Conservation (phyloP, 1,140 invertebrate species). For the Bilobella aurantiaca region DNA sequence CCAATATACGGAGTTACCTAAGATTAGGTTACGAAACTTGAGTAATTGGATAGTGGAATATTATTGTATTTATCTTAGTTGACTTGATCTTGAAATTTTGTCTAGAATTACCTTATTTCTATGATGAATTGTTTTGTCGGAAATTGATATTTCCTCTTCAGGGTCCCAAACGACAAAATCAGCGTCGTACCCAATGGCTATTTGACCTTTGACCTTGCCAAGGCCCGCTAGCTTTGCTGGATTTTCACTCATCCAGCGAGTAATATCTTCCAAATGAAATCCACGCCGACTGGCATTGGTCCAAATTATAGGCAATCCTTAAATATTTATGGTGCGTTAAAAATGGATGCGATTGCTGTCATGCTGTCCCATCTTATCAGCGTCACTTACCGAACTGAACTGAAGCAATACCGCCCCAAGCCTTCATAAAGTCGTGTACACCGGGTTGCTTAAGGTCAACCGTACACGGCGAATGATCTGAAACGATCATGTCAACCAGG, state of each 20-base stretch:
- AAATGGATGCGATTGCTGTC: constrained; percentile 18
- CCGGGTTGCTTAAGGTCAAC: constrained; percentile 50
- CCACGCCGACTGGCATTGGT: constrained; percentile 46
- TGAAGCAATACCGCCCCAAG: constrained; percentile 58
- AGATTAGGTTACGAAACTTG: no score
- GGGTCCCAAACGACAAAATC: constrained; percentile 63
- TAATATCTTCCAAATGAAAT: constrained; percentile 46
- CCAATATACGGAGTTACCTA: no score
- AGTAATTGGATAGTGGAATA: background rate
- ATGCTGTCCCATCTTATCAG: background rate
- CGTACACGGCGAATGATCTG: constrained; percentile 63
- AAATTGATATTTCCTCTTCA: constrained; percentile 9
- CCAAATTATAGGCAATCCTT: constrained; percentile 56
- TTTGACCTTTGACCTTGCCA: constrained; percentile 48
- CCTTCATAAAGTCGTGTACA: constrained; percentile 52
- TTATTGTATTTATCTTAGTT: background rate
- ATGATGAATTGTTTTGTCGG: background rate
- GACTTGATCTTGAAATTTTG: background rate
- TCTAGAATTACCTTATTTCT: constrained; percentile 10
- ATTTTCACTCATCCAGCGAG: constrained; percentile 49
- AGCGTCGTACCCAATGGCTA: constrained; percentile 54
- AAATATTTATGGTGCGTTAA: constrained; percentile 26
- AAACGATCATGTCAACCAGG: constrained; percentile 55
- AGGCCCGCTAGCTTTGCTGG: constrained; percentile 54
- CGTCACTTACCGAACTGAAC: constrained; percentile 53